Percentiles rank a stretch among this genome's conserved stretches.
These are phyloP conservation scores for Habroteleia sp. DNA, from an alignment of 2,888 invertebrate species.

Conservation along the genomic window DNA sequence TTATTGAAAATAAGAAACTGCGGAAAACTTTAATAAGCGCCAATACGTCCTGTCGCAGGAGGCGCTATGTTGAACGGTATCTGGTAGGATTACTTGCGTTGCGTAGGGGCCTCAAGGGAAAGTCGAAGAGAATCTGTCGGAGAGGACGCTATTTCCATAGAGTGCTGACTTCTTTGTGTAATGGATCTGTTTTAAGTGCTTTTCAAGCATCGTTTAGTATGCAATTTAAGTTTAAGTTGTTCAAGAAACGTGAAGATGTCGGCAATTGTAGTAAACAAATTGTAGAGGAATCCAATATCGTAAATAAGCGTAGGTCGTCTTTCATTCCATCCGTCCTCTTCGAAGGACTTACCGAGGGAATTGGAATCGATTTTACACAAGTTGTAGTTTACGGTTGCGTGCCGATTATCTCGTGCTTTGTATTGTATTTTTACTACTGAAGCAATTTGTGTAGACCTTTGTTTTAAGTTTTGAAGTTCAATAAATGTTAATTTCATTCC, in stretches of 20 bases:
- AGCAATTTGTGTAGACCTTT: slow-evolving; percentile 1
- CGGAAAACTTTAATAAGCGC: too few species aligned
- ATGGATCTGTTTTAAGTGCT: neutral
- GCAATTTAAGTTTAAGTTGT: slow-evolving; percentile 14
- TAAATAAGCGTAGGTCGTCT: slow-evolving; percentile 69
- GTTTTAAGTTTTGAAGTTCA: slow-evolving; percentile 1
- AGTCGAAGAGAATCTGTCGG: neutral
- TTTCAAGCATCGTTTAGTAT: neutral
- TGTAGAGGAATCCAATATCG: neutral
- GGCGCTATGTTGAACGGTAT: slow-evolving; percentile 13
- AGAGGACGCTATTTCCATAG: slow-evolving; percentile 29
- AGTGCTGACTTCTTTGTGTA: slow-evolving; percentile 3
- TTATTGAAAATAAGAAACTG: too few species aligned
- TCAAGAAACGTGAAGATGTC: too few species aligned
- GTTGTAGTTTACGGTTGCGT: slow-evolving; percentile 73
- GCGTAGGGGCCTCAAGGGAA: neutral
- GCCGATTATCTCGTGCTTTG: slow-evolving; percentile 71
- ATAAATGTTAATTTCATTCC: slow-evolving; percentile 10
- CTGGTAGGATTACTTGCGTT: neutral
- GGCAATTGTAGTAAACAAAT: neutral
- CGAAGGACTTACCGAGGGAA: slow-evolving; percentile 70
- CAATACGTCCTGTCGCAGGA: slow-evolving; percentile 4
- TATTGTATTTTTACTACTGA: slow-evolving; percentile 50
- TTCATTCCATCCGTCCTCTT: slow-evolving; percentile 72
- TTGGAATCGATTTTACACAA: slow-evolving; percentile 71